phyloP scores from a whole-genome alignment of 2,888 invertebrate genomes.

The Monopis laevigella region DNA sequence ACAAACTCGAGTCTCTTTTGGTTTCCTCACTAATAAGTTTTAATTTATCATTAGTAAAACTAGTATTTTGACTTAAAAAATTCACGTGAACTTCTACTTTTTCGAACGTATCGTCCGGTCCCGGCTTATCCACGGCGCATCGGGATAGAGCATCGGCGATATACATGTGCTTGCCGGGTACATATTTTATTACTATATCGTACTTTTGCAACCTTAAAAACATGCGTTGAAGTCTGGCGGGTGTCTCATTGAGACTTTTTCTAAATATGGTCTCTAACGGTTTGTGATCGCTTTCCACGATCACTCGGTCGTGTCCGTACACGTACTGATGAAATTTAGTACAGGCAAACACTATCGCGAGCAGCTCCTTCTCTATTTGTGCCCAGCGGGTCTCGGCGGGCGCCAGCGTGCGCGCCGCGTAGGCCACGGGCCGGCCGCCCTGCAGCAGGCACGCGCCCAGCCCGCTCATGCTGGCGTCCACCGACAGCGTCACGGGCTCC shows the following conservation, averaged over 20 bases:
- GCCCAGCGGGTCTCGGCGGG: conserved; percentile 15
- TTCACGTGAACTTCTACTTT: no score
- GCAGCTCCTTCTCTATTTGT: conserved; percentile 21
- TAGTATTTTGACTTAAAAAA: no score
- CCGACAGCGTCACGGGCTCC: conserved; percentile 15
- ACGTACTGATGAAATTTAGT: conserved; percentile 20
- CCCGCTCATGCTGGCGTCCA: conserved; percentile 14
- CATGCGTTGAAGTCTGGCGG: conserved; percentile 26
- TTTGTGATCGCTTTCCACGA: conserved; percentile 28
- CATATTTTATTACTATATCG: conserved; percentile 22
- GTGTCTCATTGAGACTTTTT: conserved; percentile 21
- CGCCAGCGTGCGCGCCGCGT: conserved; percentile 17
- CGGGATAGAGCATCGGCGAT: conserved; percentile 28
- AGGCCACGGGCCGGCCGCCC: conserved; percentile 15
- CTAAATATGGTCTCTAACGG: conserved; percentile 26
- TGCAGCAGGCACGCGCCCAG: conserved; percentile 16
- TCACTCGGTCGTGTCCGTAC: conserved; percentile 20
- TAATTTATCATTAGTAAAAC: no score
- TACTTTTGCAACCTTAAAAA: conserved; percentile 23
- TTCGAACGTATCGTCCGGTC: conserved; percentile 12
- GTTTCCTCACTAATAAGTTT: no score
- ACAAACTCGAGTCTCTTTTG: no score
- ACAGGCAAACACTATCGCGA: conserved; percentile 19
- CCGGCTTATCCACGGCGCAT: conserved; percentile 15
- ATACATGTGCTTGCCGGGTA: conserved; percentile 25